These are phyloP conservation scores for Sinocyclocheilus grahami DNA, from an alignment of 2,113 vertebrate species.

Conservation along the genomic window DNA sequence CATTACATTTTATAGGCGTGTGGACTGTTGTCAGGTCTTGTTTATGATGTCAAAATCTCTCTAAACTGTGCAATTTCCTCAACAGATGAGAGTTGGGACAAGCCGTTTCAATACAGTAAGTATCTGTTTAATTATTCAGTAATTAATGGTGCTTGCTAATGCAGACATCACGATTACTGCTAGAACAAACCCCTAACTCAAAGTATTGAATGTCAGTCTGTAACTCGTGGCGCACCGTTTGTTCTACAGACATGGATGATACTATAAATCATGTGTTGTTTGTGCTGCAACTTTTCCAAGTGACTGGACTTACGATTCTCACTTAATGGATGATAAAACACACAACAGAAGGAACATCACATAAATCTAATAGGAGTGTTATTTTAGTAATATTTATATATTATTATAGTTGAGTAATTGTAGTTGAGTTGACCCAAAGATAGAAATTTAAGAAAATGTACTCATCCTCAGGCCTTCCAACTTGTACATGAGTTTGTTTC, in stretches of 20 bases:
- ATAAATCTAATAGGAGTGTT: neutral
- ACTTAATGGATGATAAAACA: neutral
- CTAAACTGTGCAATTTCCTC: slow-evolving; percentile 23
- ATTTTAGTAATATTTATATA: no score
- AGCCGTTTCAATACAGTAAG: slow-evolving; percentile 51
- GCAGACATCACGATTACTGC: neutral
- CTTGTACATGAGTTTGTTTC: neutral
- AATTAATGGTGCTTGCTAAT: neutral
- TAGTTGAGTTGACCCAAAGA: no score
- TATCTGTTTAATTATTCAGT: slow-evolving; percentile 11
- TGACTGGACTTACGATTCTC: neutral
- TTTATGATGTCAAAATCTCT: neutral
- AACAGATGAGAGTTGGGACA: slow-evolving; percentile 30
- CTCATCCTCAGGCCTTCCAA: no score
- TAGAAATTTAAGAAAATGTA: no score
- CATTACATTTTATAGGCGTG: neutral
- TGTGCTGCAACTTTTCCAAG: neutral
- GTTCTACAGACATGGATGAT: neutral
- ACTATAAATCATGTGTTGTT: neutral
- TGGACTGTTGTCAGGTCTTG: neutral
- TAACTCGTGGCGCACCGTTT: neutral
- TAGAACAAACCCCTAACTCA: neutral
- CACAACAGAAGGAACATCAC: no score
- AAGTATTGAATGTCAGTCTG: neutral
- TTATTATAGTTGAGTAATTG: no score